Evolutionary conservation across 2,113 vertebrate species (phyloP).

Genomic region (Acinonyx jubatus): DNA sequence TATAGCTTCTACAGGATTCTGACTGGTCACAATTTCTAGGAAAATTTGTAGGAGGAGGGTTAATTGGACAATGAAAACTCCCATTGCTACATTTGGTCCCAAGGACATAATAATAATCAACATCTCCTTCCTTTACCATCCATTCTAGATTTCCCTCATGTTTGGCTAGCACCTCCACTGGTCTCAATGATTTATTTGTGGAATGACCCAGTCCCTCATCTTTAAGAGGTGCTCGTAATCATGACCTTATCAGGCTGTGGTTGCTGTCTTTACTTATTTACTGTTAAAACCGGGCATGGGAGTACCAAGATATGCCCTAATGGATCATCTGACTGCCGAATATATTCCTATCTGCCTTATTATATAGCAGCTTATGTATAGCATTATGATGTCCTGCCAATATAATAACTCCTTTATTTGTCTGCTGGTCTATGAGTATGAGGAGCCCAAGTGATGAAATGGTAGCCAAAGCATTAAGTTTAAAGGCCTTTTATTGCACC

Average conservation of each 20-base stretch:
- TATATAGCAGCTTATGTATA: not conserved
- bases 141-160: not conserved
- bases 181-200: not conserved
- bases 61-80: not conserved
- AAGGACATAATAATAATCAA: not conserved
- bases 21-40: not conserved
- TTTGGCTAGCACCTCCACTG: not conserved
- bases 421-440: not conserved
- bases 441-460: not conserved
- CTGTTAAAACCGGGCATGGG: not conserved
- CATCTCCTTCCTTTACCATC: not conserved
- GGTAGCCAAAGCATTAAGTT: not conserved
- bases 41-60: not conserved
- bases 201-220: not conserved
- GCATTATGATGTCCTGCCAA: not conserved
- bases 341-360: not conserved
- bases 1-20: not conserved
- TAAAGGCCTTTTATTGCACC: not conserved
- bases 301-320: not conserved
- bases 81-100: not conserved
- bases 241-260: not conserved
- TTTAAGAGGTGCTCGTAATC: not conserved
- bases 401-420: not conserved
- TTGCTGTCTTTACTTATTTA: not conserved
- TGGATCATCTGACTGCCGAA: not conserved